Conservation (phyloP, 1,140 invertebrate genomes). For the Epicauta chinensis region DNA sequence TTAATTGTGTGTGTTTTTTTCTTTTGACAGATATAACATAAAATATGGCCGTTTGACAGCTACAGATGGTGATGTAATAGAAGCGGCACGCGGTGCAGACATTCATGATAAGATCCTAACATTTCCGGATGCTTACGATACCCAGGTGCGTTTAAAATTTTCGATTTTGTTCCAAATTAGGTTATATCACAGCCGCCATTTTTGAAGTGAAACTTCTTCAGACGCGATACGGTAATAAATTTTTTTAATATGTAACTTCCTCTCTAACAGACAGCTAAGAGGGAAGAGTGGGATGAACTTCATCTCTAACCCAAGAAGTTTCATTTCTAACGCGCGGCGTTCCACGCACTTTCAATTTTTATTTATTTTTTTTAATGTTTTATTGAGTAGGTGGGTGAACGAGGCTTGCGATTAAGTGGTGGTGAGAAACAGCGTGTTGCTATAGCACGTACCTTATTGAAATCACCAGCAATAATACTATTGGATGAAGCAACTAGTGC, state of each 20-base stretch:
- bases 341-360: too few relatives aligned
- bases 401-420: constrained; percentile 74
- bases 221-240: too few relatives aligned
- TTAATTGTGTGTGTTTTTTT: constrained; percentile 19
- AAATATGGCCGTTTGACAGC: constrained; percentile 82
- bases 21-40: constrained; percentile 96
- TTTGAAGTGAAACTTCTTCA: too few relatives aligned
- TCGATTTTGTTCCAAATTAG: constrained; percentile 1
- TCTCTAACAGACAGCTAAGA: too few relatives aligned
- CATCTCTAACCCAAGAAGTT: too few relatives aligned
- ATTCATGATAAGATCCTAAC: constrained; percentile 88
- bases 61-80: constrained; percentile 73
- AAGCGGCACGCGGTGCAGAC: constrained; percentile 85
- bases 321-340: too few relatives aligned
- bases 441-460: constrained; percentile 84
- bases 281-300: too few relatives aligned
- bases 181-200: too few relatives aligned
- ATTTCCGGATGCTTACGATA: constrained; percentile 85
- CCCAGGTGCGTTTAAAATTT: constrained; percentile 51
- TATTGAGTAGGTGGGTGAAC: constrained; percentile 61
- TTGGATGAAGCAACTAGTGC: constrained; percentile 87
- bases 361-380: background rate
- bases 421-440: constrained; percentile 92
- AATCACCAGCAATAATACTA: constrained; percentile 69
- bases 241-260: too few relatives aligned